Conservation (phyloP, 2,888 invertebrate species). For the Machimus rusticus region DNA sequence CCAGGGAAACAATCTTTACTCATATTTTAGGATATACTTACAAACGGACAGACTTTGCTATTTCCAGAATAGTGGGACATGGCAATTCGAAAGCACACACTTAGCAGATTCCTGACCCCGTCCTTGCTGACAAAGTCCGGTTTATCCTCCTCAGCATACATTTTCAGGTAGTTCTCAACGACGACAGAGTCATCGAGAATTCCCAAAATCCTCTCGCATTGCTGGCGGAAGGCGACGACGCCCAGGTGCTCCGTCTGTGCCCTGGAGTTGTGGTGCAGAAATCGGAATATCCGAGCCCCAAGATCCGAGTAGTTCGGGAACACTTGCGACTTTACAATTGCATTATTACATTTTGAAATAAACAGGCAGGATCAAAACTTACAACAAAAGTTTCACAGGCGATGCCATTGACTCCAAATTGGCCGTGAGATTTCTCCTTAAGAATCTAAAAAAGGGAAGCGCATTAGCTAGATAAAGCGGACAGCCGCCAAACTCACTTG, state of each 20-base stretch:
- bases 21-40: conserved; percentile 52
- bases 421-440: conserved; percentile 72
- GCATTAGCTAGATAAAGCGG: neutral
- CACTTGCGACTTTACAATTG: conserved; percentile 69
- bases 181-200: conserved; percentile 69
- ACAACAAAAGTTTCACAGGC: conserved; percentile 66
- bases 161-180: conserved; percentile 74
- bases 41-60: conserved; percentile 69
- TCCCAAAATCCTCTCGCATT: conserved; percentile 72
- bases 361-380: conserved; percentile 44
- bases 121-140: conserved; percentile 70
- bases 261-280: conserved; percentile 69
- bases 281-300: conserved; percentile 72
- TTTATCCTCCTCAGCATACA: conserved; percentile 67
- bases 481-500: conserved; percentile 66
- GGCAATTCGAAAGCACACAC: conserved; percentile 78
- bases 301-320: conserved; percentile 81
- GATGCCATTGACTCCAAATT: conserved; percentile 76
- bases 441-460: conserved; percentile 68
- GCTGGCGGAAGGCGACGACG: conserved; percentile 72
- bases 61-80: conserved; percentile 79
- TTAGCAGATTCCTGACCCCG: conserved; percentile 71
- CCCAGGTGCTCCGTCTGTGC: conserved; percentile 71
- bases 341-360: neutral
- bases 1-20: neutral